Base-by-base conservation (phyloP, 2,113 vertebrate species). In the Myotis yumanensis region DNA sequence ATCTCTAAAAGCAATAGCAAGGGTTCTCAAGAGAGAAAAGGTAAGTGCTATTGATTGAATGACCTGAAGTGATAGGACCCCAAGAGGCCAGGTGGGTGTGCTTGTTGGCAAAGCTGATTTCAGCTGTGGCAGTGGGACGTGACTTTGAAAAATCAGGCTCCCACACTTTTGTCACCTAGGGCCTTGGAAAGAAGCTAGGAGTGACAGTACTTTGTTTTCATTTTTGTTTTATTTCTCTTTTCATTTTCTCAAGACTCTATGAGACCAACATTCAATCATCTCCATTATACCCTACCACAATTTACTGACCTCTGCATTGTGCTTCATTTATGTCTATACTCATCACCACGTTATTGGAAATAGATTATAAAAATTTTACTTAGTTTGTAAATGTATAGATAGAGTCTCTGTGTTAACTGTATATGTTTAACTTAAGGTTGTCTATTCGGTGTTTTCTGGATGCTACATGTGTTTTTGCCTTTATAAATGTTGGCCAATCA, bases 281-380 rank as follows among this genome's bases (percentile, higher is more conserved):
- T 73, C 30, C 37, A 0, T 20, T 7, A 40, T 0, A 35, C 3
- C 20, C 14, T 23, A 30, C 7, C 8, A 22, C 9, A 25, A 11
- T 16, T 9, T 5, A 25, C 10, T 54, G 51, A 52, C 3, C n/a
- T 22, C 32, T 51, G 7, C 4, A n/a, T 0, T n/a, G 1, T 35
- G 11, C 15, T 52, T 64, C 51, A 9, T 69, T 11, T 5, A 11
- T 35, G 7, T 35, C 69, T 35, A 6, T 43, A 32, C 5, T 43
- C 14, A 64, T 82, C 20, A 59, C 22, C 10, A 4, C 12, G 16
- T 3, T 40, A 48, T 28, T 10, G 46, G 83, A 90, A 83, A 71
- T 5, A 46, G 48, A 72, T 5, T 71, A 3, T 8, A 54, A 54
- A 91, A 51, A 28, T 40, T 9, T 0, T 20, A 71, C n/a, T 62